Percentiles rank a stretch among this genome's conserved stretches.
These are phyloP conservation scores for Chaetura pelagica DNA, from an alignment of 2,113 vertebrate species.

Conservation along the genomic window DNA sequence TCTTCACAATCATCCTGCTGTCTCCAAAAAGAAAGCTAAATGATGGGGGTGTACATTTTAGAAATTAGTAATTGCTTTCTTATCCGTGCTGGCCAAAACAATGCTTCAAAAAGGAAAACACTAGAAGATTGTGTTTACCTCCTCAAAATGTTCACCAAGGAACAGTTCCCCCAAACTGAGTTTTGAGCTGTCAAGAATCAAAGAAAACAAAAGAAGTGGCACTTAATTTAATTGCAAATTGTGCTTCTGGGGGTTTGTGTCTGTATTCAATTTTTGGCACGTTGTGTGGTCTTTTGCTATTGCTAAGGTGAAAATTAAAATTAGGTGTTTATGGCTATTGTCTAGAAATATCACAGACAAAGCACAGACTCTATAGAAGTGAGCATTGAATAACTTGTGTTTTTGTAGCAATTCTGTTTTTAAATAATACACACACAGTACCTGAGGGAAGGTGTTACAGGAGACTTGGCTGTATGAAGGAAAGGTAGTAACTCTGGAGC, in stretches of 20 bases:
- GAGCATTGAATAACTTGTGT: background rate
- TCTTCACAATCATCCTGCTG: background rate
- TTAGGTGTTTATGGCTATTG: background rate
- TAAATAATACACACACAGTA: background rate
- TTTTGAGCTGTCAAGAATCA: slow-evolving; percentile 21
- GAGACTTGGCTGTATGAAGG: background rate
- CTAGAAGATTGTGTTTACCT: background rate
- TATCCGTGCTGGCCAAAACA: background rate
- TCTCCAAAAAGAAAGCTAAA: background rate
- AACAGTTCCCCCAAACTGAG: background rate
- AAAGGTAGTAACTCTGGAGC: background rate
- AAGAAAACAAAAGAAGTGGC: slow-evolving; percentile 40
- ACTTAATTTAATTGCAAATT: slow-evolving; percentile 43
- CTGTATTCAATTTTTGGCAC: background rate
- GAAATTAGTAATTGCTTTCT: background rate
- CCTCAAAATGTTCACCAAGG: background rate
- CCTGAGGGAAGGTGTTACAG: background rate
- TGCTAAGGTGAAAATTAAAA: slow-evolving; percentile 41
- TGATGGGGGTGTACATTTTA: background rate
- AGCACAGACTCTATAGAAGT: background rate
- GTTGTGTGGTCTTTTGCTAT: background rate
- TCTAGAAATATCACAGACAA: background rate
- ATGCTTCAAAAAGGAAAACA: background rate
- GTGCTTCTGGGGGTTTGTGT: slow-evolving; percentile 12
- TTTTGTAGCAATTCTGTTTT: background rate